Evolutionary conservation across 2,888 invertebrate species (phyloP).

Genomic region (Netelia inedita): DNA sequence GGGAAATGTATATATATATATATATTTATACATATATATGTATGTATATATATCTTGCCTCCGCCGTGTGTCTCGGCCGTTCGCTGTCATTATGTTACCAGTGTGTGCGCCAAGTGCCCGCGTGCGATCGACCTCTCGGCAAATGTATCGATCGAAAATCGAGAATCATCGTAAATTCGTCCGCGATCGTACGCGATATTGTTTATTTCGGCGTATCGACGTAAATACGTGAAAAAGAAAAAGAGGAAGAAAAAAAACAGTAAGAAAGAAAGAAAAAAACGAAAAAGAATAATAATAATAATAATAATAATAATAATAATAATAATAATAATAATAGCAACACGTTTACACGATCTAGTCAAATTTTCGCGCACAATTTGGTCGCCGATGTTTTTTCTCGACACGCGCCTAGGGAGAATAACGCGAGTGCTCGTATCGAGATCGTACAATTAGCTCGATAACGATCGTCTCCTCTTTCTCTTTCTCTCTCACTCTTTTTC

Average conservation of each 20-base stretch:
- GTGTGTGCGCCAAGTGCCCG: neutral
- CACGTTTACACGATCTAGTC: too few relatives aligned
- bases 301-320: too few relatives aligned
- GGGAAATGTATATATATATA: too few relatives aligned
- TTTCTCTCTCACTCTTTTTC: neutral
- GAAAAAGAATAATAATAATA: too few relatives aligned
- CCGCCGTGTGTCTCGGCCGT: neutral
- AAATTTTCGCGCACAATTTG: too few relatives aligned
- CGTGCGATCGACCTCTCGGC: neutral
- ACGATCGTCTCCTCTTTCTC: neutral
- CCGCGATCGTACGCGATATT: neutral
- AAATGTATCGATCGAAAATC: neutral
- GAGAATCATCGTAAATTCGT: neutral
- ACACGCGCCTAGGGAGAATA: too few relatives aligned
- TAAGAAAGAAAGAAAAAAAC: neutral
- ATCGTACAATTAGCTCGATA: conserved; percentile 19
- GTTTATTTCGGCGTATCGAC: neutral
- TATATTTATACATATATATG: too few relatives aligned
- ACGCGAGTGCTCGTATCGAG: neutral
- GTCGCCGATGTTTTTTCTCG: too few relatives aligned
- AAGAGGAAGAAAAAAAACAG: neutral
- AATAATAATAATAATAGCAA: too few relatives aligned
- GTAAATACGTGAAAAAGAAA: neutral
- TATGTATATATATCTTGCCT: neutral
- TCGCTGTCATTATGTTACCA: neutral